Conservation (phyloP, 2,113 vertebrate species). For the Donacobius atricapilla region DNA sequence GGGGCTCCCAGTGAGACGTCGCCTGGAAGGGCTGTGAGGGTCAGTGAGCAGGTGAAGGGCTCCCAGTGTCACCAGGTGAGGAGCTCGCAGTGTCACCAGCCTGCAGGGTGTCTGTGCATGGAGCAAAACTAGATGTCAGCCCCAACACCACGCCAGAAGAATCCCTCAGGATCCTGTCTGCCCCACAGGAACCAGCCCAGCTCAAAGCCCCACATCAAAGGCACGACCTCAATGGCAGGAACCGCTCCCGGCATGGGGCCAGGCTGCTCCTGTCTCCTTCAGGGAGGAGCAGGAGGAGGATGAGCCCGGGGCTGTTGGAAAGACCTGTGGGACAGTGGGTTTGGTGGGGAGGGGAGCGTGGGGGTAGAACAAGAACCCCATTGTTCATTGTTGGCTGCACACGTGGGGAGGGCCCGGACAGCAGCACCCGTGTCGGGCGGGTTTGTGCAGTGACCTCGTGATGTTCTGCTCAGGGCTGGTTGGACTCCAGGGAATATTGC, state of each 20-base stretch:
- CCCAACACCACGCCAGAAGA: neutral
- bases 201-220: neutral
- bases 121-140: fast-evolving
- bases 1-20: neutral
- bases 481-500: neutral
- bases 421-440: fast-evolving
- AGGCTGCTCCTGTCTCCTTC: fast-evolving
- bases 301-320: neutral
- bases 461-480: neutral
- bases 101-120: neutral
- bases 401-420: too few species aligned
- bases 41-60: neutral
- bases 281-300: neutral
- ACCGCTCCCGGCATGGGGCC: neutral
- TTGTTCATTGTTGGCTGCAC: neutral
- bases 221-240: neutral
- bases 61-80: neutral
- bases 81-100: neutral
- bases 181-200: fast-evolving
- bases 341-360: neutral
- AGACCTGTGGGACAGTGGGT: neutral
- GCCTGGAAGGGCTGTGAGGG: neutral
- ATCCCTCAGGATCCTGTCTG: fast-evolving
- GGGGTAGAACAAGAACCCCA: neutral
- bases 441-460: neutral